These are phyloP conservation scores for Gortyna flavago DNA, from an alignment of 2,888 invertebrate species.

Conservation along the genomic window DNA sequence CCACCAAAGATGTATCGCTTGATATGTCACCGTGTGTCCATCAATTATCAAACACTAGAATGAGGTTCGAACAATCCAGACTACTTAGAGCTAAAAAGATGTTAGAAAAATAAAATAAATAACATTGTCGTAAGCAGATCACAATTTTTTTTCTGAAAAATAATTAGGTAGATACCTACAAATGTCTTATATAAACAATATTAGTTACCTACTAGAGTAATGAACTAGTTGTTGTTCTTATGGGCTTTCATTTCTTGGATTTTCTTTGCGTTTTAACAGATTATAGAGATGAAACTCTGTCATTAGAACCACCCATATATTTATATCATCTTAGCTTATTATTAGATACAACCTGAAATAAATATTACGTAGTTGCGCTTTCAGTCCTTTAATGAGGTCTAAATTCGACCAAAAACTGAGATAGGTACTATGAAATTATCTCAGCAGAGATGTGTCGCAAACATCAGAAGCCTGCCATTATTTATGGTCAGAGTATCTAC, in stretches of 20 bases:
- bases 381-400: background rate
- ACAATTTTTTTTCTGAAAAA: background rate
- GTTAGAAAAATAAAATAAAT: background rate
- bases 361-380: background rate
- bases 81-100: no score
- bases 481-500: background rate
- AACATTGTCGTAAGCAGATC: background rate
- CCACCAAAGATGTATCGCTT: no score
- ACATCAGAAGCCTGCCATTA: conserved; percentile 19
- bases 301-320: no score
- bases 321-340: background rate
- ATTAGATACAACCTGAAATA: background rate
- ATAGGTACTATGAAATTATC: background rate
- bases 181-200: no score
- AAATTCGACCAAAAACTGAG: background rate
- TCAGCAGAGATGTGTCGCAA: background rate
- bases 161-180: no score
- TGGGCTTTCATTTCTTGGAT: background rate
- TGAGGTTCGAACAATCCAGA: background rate
- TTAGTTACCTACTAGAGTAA: no score
- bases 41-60: background rate
- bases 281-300: no score
- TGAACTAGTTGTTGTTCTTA: background rate
- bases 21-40: no score
- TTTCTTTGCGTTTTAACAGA: conserved; percentile 13